Base-by-base conservation (phyloP, 2,797 vertebrate genomes). In the Amblyopsis hoosieri region DNA sequence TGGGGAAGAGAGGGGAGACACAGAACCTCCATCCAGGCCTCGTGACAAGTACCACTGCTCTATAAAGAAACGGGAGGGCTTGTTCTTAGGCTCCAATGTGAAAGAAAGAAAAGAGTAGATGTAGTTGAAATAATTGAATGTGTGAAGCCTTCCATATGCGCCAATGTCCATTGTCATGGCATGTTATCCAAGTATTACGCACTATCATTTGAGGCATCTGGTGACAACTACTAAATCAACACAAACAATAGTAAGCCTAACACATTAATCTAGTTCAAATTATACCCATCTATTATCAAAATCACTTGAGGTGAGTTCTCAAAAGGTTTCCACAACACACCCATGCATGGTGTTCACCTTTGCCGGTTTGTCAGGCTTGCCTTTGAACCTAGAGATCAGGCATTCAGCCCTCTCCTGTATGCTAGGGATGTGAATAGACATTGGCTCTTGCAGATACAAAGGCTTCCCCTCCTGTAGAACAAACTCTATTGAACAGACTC, bases 41-140 rank as follows among this genome's bases (percentile, higher is more conserved):
- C 86, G 83, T 72, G 94, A 94, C 81, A 90, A 92, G 74, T 95
- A 87, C 96, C 96, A 97, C 86, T 95, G 96, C 89, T 97, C 94
- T 78, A 97, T 87, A 93, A 96, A 94, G 88, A 95, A 96, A 60
- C 57, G 92, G 57, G 94, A 93, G 2, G 94, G 93, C 88, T 96
- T 96, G 82, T 91, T 91, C 89, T 95, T 95, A 11, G 92, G 93
- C 95, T 98, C 91, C 66, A 83, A 78, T 88, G 82, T 88, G 64
- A 78, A 33, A 45, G 45, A 60, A 17, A 64, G 3, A 48, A 12
- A 77, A 54, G 61, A 63, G 58, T 62, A 60, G 23, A 29, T 29
- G 67, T 0, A 4, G 49, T 75, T 69, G n/a, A 72, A 61, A 78
- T 10, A 62, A 15, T 81, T 75, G 81, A 64, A 68, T n/a, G 67